Evolutionary conservation across 92 coral and sea anemone species (phyloP), one percentile per base, ranked within the genome.

Genomic region (Scolanthus callimorphus): DNA sequence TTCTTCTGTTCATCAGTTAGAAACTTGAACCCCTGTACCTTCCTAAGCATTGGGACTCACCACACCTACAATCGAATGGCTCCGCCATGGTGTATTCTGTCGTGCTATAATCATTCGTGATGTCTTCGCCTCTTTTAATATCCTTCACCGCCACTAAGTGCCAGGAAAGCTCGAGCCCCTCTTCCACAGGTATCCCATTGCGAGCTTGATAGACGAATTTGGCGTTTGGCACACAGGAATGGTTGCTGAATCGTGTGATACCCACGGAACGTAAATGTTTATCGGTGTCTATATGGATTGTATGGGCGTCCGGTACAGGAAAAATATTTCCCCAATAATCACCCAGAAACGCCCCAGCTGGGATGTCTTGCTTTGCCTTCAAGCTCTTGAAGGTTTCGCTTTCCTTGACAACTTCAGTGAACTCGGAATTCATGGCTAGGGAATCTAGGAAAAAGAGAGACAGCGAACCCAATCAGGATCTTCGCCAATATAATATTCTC

Each of bases 91-190:
- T 43, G 27, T 39, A 72, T 51, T 72, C 79, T 25, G 79, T 72
- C 17, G 25, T 2, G 1, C 38, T 61, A 31, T 72, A 72, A 30
- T 72, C 70, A 43, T 20, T 31, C 1, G 55, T 72, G 6, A 72
- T 27, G 3, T 61, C 69, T 49, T 60, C 78, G 10, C 78, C 78
- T 71, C 34, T 50, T 4, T 63, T 31, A n/a, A 71, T 60, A 28
- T 61, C 79, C 1, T 57, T 55, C 11, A 27, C 8, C 3, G 79
- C 62, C 37, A 61, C 56, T 13, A 72, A 11, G 20, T 51, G 66
- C 79, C 79, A 61, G 17, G 49, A 41, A 3, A 62, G 23, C 17
- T 61, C 63, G 6, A 41, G 24, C 11, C 51, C 70, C 0, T 34
- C 52, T 43, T 8, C 20, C 1, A 4, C 27, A 2, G 24, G 38